These are phyloP conservation scores for Malachius bipustulatus DNA, from an alignment of 2,888 invertebrate genomes.

Conservation along the genomic window DNA sequence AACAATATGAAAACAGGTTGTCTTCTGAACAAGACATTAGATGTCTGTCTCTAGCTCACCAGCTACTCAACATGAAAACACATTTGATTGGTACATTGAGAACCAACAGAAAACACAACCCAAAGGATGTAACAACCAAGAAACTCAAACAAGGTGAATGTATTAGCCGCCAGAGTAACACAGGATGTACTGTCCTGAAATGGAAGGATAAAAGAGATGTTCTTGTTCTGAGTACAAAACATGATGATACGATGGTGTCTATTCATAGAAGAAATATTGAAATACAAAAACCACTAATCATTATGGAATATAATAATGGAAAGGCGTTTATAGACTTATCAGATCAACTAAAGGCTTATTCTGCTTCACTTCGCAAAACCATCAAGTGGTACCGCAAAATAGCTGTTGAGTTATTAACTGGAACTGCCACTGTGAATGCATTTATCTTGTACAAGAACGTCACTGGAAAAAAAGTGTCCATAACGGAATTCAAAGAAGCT, in stretches of 20 bases:
- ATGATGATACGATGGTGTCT: not conserved
- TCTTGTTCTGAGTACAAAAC: not conserved
- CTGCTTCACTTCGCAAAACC: not conserved
- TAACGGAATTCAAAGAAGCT: not conserved
- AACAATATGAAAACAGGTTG: too few species aligned
- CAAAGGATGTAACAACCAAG: too few species aligned
- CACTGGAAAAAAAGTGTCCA: not conserved
- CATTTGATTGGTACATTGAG: constrained; percentile 2
- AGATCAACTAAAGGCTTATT: not conserved
- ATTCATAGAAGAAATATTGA: constrained; percentile 1
- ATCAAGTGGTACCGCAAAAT: constrained; percentile 1
- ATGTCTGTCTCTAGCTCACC: not conserved
- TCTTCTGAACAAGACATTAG: too few species aligned
- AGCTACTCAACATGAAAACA: not conserved
- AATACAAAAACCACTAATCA: not conserved
- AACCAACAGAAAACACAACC: not conserved
- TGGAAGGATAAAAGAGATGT: not conserved
- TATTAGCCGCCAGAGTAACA: too few species aligned
- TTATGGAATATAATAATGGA: not conserved
- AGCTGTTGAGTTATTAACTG: not conserved
- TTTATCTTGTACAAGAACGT: not conserved
- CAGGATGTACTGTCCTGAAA: not conserved
- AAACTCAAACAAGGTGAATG: not conserved
- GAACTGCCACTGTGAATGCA: constrained; percentile 1
- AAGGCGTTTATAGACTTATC: not conserved